These are phyloP conservation scores for Oscheius sp. DNA, from an alignment of 1,140 invertebrate genomes.

Conservation along the genomic window DNA sequence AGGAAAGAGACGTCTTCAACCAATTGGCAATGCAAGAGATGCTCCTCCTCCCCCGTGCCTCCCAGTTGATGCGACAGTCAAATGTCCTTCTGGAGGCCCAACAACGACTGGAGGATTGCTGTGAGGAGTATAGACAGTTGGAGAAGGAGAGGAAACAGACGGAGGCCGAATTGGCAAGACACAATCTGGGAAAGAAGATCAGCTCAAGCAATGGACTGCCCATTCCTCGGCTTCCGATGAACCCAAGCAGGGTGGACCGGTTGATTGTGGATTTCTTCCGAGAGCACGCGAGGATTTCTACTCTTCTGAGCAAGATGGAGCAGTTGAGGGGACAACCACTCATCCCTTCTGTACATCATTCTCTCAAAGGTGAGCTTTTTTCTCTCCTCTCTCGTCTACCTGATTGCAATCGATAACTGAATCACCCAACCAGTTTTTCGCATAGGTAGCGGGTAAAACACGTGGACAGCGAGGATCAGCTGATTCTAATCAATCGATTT, in stretches of 20 bases:
- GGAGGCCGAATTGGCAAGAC: conserved; percentile 76
- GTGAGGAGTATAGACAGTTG: conserved; percentile 77
- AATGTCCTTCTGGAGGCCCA: conserved; percentile 65
- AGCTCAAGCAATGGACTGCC: conserved; percentile 78
- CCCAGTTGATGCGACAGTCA: neutral
- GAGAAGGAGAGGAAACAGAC: conserved; percentile 80
- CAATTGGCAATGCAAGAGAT: conserved; percentile 3
- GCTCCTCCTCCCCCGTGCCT: neutral
- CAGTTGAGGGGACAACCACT: conserved; percentile 48
- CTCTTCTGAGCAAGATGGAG: conserved; percentile 58
- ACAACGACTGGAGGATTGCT: conserved; percentile 75
- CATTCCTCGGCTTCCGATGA: conserved; percentile 75
- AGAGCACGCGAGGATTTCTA: conserved; percentile 72
- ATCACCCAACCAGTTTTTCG: neutral
- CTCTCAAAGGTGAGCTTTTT: conserved; percentile 45
- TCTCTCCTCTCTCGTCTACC: neutral
- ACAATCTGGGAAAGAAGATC: conserved; percentile 77
- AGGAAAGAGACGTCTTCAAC: conserved; percentile 10
- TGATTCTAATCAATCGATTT: neutral
- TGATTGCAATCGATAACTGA: neutral
- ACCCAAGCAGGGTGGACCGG: conserved; percentile 77
- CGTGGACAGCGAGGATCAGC: neutral
- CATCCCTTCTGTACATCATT: conserved; percentile 44
- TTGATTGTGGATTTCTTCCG: conserved; percentile 78
- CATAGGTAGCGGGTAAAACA: neutral